phyloP scores from a whole-genome alignment of 2,113 vertebrate genomes.

The Ardeotis arabs region DNA sequence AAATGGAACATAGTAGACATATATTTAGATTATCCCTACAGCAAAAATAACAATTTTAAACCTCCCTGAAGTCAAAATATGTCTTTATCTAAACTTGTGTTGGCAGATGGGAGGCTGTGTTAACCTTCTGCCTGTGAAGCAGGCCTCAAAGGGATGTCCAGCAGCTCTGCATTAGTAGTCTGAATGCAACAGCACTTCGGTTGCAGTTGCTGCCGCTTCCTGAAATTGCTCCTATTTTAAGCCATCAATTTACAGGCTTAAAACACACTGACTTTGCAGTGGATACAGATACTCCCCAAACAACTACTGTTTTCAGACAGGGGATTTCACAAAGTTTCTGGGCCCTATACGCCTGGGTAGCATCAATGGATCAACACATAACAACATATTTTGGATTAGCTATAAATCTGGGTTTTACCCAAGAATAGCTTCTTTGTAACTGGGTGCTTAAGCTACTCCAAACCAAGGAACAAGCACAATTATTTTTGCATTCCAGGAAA shows the following conservation, averaged over 20 bases:
- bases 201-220: rapidly evolving
- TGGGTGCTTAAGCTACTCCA: not conserved
- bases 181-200: not conserved
- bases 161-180: not conserved
- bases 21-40: not conserved
- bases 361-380: rapidly evolving
- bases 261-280: not conserved
- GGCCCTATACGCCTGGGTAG: not conserved
- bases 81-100: not conserved
- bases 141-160: not conserved
- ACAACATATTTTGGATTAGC: not conserved
- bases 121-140: not conserved
- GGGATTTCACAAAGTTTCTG: not conserved
- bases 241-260: not conserved
- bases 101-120: not conserved
- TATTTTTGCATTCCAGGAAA: not conserved
- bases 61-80: not conserved
- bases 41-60: not conserved
- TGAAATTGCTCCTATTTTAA: not conserved
- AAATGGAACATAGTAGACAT: not conserved
- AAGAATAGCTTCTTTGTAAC: not conserved
- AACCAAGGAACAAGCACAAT: not conserved
- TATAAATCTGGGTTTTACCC: not conserved
- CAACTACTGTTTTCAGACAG: not conserved
- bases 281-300: not conserved